Conservation (phyloP, 1,140 invertebrate genomes). For the Hycleus cichorii region DNA sequence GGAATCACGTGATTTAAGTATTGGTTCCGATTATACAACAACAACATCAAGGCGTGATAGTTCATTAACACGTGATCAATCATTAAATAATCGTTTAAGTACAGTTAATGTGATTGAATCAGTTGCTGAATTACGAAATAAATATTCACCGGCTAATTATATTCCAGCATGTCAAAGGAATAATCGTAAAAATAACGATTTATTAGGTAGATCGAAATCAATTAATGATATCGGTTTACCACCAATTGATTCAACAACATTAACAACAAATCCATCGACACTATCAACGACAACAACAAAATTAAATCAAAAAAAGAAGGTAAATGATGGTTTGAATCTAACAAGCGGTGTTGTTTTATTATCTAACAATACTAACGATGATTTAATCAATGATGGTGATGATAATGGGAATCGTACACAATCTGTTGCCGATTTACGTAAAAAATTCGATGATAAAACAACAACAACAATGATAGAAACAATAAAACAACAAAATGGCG, state of each 20-base stretch:
- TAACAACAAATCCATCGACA: conserved; percentile 28
- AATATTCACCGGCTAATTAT: conserved; percentile 56
- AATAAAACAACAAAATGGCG: background rate
- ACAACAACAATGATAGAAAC: conserved; percentile 14
- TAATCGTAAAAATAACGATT: conserved; percentile 35
- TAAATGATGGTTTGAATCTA: conserved; percentile 28
- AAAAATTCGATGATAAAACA: conserved; percentile 43
- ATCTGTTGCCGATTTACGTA: conserved; percentile 48
- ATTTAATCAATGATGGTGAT: conserved; percentile 36
- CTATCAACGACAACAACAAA: too few relatives aligned
- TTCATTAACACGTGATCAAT: conserved; percentile 20
- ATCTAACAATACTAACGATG: conserved; percentile 32
- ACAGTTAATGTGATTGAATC: conserved; percentile 39
- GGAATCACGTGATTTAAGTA: conserved; percentile 29
- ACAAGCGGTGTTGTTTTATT: conserved; percentile 23
- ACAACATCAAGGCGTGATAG: conserved; percentile 22
- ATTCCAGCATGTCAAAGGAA: conserved; percentile 49
- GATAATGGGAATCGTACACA: conserved; percentile 48
- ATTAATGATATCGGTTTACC: conserved; percentile 46
- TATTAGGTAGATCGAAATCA: conserved; percentile 45
- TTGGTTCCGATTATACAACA: conserved; percentile 25
- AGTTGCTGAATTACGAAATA: conserved; percentile 52
- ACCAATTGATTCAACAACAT: conserved; percentile 35
- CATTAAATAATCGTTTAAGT: conserved; percentile 29
- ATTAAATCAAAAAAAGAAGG: conserved; percentile 39